Percentiles rank a stretch among this genome's conserved stretches.
These are phyloP conservation scores for Podarcis muralis DNA, from an alignment of 2,113 vertebrate species.

Conservation along the genomic window DNA sequence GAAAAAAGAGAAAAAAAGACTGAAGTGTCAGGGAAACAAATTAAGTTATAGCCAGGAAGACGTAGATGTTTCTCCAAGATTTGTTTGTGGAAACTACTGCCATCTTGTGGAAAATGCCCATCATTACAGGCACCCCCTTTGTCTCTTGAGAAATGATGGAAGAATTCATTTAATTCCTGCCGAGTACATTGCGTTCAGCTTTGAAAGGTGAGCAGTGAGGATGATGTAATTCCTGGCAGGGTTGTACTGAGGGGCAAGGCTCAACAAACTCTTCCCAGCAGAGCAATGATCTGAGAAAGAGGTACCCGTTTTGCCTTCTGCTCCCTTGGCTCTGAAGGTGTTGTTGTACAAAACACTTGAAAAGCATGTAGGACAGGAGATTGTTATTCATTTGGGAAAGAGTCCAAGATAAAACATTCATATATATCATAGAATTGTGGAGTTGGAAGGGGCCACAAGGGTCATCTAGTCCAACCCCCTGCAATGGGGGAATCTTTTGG, in stretches of 20 bases:
- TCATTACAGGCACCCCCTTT: conserved; percentile 14
- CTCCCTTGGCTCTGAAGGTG: background rate
- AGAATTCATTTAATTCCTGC: conserved; percentile 55
- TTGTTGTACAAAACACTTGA: background rate
- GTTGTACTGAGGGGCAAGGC: conserved; percentile 6
- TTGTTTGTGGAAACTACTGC: conserved; percentile 50
- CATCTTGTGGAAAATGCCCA: conserved; percentile 53
- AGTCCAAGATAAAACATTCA: background rate
- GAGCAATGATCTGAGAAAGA: background rate
- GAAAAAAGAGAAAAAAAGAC: background rate
- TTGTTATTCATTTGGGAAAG: background rate
- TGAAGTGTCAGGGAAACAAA: background rate
- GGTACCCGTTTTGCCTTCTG: background rate
- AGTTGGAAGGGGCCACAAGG: too few relatives aligned
- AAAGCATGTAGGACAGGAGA: background rate
- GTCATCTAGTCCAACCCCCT: too few relatives aligned
- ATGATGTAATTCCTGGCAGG: background rate
- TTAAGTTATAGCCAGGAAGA: background rate
- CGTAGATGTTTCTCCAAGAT: rapidly evolving
- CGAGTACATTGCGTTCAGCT: conserved; percentile 24
- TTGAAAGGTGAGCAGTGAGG: background rate
- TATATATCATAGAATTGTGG: background rate
- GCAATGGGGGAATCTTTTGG: background rate
- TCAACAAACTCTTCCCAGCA: conserved; percentile 40
- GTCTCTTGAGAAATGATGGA: conserved; percentile 41